A percentile compares a stretch with the other conserved stretches of the same genome.
Conservation (phyloP, 2,113 vertebrate species). For the Chionomys nivalis region DNA sequence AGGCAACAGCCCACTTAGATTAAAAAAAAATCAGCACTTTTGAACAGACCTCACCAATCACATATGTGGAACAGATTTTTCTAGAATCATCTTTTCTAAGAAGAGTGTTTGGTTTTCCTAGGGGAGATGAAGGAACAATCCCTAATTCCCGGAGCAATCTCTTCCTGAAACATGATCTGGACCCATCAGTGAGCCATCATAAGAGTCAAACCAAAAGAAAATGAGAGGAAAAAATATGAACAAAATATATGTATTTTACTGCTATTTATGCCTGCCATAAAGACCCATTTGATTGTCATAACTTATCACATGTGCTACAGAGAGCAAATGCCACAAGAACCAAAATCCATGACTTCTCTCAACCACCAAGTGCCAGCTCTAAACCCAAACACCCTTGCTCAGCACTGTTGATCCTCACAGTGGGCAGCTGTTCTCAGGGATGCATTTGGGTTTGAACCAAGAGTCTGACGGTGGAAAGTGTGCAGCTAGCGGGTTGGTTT, state of each 20-base stretch:
- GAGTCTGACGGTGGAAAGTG: not conserved
- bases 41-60: not conserved
- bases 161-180: slow-evolving; percentile 66
- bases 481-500: slow-evolving; percentile 55
- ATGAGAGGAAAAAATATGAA: slow-evolving; percentile 67
- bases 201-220: slow-evolving; percentile 72
- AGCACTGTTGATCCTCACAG: slow-evolving; percentile 31
- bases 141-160: slow-evolving; percentile 58
- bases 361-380: slow-evolving; percentile 76
- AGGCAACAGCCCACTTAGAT: not conserved
- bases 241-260: slow-evolving; percentile 62
- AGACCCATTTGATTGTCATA: slow-evolving; percentile 66
- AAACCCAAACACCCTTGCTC: slow-evolving; percentile 74
- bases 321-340: slow-evolving; percentile 71
- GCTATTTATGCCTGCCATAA: slow-evolving; percentile 72
- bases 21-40: not conserved
- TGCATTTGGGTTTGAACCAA: not conserved
- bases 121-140: not conserved
- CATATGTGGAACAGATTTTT: slow-evolving; percentile 24
- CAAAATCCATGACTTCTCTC: slow-evolving; percentile 70
- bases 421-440: slow-evolving; percentile 44
- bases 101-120: slow-evolving; percentile 64
- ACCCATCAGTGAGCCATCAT: slow-evolving; percentile 21
- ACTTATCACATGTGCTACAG: slow-evolving; percentile 65
- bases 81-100: not conserved